Percentiles rank a stretch among this genome's conserved stretches.
Evolutionary conservation across 2,888 invertebrate species (phyloP).

Genomic region (Amphiduros pacificus): DNA sequence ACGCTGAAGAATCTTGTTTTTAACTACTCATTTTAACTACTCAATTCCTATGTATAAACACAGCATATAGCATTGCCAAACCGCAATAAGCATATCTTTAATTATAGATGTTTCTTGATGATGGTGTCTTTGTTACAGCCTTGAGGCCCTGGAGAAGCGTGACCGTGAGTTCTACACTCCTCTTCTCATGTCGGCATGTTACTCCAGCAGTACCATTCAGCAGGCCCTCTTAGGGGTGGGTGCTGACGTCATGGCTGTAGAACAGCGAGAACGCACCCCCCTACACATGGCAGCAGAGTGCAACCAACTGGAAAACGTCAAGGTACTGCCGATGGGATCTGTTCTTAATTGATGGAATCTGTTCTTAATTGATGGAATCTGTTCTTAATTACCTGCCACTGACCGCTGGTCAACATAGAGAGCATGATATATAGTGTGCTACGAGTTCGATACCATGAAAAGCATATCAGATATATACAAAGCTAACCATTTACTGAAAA

Average conservation of each 20-base stretch:
- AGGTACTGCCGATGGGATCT: conserved; percentile 16
- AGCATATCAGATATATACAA: too few species aligned
- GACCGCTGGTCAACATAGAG: too few species aligned
- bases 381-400: too few species aligned
- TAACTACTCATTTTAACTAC: too few species aligned
- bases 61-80: too few species aligned
- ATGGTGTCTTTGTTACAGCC: not conserved
- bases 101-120: not conserved
- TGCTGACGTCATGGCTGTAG: conserved; percentile 12
- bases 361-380: too few species aligned
- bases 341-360: too few species aligned
- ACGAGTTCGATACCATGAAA: too few species aligned
- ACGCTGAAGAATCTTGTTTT: too few species aligned
- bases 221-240: conserved; percentile 9
- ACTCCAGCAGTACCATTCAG: conserved; percentile 8
- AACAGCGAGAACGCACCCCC: conserved; percentile 13
- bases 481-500: too few species aligned
- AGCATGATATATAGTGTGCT: too few species aligned
- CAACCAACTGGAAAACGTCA: conserved; percentile 13
- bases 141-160: not conserved
- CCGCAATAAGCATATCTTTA: not conserved
- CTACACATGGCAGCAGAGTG: conserved; percentile 19
- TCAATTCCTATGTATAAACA: too few species aligned
- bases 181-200: conserved; percentile 10
- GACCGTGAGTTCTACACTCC: conserved; percentile 18